These are phyloP conservation scores for Mesocricetus auratus DNA, from an alignment of 2,113 vertebrate species.

Conservation along the genomic window DNA sequence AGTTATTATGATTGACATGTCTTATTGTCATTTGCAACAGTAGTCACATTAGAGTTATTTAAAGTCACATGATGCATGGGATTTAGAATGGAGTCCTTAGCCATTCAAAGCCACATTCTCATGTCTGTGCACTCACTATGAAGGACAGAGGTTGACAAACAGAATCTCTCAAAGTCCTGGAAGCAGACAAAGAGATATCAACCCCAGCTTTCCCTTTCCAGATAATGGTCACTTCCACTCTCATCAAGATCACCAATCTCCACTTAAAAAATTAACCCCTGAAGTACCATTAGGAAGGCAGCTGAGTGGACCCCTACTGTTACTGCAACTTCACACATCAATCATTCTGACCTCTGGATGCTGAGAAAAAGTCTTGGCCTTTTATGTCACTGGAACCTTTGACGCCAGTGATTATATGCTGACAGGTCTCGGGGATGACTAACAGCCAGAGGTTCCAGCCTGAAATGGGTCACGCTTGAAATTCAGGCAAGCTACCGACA, in stretches of 20 bases:
- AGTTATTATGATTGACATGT: neutral
- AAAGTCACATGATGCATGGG: neutral
- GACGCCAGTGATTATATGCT: slow-evolving; percentile 50
- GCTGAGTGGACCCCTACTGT: neutral
- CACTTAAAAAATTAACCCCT: slow-evolving; percentile 22
- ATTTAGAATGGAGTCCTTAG: slow-evolving; percentile 1
- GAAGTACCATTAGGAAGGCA: neutral
- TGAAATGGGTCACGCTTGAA: slow-evolving; percentile 75
- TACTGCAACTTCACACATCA: slow-evolving; percentile 12
- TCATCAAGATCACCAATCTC: neutral
- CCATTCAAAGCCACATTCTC: neutral
- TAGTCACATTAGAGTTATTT: neutral
- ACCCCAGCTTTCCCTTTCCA: neutral
- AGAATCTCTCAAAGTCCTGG: neutral
- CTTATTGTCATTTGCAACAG: slow-evolving; percentile 27
- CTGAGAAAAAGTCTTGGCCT: slow-evolving; percentile 23
- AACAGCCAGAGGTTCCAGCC: slow-evolving; percentile 61
- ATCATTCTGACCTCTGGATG: slow-evolving; percentile 1
- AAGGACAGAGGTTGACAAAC: neutral
- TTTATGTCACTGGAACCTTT: slow-evolving; percentile 4
- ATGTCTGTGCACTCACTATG: neutral
- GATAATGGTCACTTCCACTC: neutral
- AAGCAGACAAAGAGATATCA: neutral
- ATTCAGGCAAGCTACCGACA: slow-evolving; percentile 37
- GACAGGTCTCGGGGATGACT: slow-evolving; percentile 67